Percentiles rank a stretch among this genome's conserved stretches.
Conservation (phyloP, 2,797 vertebrate species). For the Amniataba percoides region DNA sequence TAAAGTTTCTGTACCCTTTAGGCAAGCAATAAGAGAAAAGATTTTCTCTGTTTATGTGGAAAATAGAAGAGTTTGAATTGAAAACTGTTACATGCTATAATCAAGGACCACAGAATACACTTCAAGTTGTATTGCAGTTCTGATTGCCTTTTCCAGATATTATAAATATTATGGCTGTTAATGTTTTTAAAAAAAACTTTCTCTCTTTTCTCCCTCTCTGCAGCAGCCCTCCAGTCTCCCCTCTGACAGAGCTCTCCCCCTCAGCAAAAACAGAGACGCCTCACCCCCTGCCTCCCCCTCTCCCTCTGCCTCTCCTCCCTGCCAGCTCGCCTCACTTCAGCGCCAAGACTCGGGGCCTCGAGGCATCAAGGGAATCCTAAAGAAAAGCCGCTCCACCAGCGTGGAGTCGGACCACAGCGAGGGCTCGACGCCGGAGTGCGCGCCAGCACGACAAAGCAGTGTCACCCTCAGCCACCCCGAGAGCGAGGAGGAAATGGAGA, state of each 20-base stretch:
- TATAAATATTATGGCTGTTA: slow-evolving; percentile 20
- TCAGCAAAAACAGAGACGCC: slow-evolving; percentile 36
- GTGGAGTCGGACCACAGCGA: slow-evolving; percentile 80
- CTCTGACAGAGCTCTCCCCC: slow-evolving; percentile 40
- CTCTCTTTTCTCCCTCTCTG: background rate
- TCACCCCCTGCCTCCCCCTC: slow-evolving; percentile 45
- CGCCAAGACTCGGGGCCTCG: slow-evolving; percentile 80
- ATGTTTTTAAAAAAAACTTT: background rate
- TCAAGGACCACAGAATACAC: background rate
- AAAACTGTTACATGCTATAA: slow-evolving; percentile 1
- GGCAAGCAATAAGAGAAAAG: no score
- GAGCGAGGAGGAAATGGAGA: slow-evolving; percentile 61
- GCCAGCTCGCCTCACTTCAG: slow-evolving; percentile 65
- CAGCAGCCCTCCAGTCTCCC: slow-evolving; percentile 51
- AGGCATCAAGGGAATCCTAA: slow-evolving; percentile 86
- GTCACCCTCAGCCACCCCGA: slow-evolving; percentile 71
- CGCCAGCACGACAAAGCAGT: slow-evolving; percentile 62
- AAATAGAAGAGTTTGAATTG: slow-evolving; percentile 9
- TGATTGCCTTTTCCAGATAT: slow-evolving; percentile 20
- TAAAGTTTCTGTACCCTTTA: background rate
- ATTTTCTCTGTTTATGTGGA: slow-evolving; percentile 25
- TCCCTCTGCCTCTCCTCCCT: slow-evolving; percentile 36
- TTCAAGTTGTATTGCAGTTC: slow-evolving; percentile 3
- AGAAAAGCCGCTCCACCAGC: slow-evolving; percentile 85
- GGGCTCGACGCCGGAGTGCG: slow-evolving; percentile 34